Percentiles rank a stretch among this genome's conserved stretches.
These are phyloP conservation scores for Marmota monax DNA, from an alignment of 2,113 vertebrate species.

Conservation along the genomic window DNA sequence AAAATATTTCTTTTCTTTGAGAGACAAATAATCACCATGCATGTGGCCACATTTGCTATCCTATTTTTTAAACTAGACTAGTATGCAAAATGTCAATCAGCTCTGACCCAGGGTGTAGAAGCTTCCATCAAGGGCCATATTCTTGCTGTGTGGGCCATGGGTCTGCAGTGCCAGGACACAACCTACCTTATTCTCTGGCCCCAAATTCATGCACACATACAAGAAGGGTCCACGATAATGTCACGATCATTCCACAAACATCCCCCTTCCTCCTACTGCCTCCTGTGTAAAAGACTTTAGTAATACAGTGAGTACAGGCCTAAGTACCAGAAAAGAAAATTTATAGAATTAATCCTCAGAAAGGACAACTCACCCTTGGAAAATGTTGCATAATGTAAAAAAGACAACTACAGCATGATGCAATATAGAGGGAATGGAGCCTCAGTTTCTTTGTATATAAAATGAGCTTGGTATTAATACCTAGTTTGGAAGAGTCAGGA, in stretches of 20 bases:
- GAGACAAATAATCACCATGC: fast-evolving
- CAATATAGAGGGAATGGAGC: neutral
- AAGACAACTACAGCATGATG: fast-evolving
- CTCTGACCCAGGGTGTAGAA: too few species aligned
- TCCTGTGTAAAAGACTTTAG: neutral
- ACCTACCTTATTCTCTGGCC: neutral
- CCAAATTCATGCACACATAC: fast-evolving
- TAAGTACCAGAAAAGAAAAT: neutral
- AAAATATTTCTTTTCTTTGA: neutral
- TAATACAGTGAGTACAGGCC: neutral
- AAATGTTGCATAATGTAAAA: neutral
- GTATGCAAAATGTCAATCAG: neutral
- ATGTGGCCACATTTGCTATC: fast-evolving
- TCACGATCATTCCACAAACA: too few species aligned
- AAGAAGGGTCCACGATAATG: neutral
- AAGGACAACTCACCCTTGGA: neutral
- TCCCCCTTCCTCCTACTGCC: neutral
- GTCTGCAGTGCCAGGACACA: too few species aligned
- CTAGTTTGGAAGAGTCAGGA: neutral
- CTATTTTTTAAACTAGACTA: neutral
- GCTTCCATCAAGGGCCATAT: fast-evolving
- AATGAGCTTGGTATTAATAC: constrained; percentile 8
- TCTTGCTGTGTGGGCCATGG: fast-evolving
- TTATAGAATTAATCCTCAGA: neutral
- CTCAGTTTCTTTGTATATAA: neutral